Conservation (phyloP, 2,888 invertebrate species). For the Dysmachus trigonus region DNA sequence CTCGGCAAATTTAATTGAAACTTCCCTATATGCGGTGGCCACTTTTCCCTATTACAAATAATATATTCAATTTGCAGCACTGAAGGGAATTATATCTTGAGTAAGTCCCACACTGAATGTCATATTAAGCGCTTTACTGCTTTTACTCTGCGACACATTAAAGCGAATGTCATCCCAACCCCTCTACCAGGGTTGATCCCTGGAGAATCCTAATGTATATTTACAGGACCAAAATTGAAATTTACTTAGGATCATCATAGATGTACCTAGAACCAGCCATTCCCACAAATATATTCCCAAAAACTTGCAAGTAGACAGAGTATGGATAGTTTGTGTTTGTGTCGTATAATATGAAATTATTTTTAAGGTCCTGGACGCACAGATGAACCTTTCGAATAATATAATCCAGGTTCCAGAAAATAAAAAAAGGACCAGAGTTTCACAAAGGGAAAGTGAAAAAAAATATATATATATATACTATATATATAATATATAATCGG, state of each 20-base stretch:
- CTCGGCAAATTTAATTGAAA: neutral
- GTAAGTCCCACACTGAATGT: neutral
- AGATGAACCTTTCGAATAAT: neutral
- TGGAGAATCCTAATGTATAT: neutral
- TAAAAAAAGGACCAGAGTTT: neutral
- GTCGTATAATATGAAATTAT: neutral
- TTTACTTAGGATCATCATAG: slow-evolving; percentile 23
- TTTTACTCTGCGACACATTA: neutral
- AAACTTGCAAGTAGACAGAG: neutral
- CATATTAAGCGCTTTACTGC: neutral
- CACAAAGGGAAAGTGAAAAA: neutral
- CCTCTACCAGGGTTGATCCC: neutral
- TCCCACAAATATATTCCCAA: neutral
- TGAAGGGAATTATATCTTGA: neutral
- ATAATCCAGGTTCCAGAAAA: neutral
- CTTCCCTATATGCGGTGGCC: neutral
- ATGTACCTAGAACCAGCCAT: neutral
- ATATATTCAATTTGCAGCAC: neutral
- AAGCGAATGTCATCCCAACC: neutral
- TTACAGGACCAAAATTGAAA: slow-evolving; percentile 10
- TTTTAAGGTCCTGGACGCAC: neutral
- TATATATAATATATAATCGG: neutral
- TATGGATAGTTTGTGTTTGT: neutral
- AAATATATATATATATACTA: too few relatives aligned
- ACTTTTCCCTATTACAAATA: neutral